Evolutionary conservation across 2,113 vertebrate genomes (phyloP), one percentile per base, ranked within the genome.

Genomic region (Corapipo altera): DNA sequence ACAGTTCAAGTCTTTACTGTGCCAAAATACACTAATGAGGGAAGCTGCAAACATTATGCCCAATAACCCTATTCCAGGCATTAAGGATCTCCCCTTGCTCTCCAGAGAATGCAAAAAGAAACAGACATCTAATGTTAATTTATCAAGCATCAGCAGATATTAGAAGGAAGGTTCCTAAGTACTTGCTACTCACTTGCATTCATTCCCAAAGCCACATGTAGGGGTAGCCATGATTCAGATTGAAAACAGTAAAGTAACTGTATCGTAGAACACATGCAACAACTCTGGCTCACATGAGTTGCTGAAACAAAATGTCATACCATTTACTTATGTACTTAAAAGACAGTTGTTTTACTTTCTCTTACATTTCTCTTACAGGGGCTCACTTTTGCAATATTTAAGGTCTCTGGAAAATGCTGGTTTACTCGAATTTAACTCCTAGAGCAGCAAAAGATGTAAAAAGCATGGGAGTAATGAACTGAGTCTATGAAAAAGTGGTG

Each of bases 111-210:
- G 11, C 9, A 69, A n/a, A 85, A 59, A 79, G 21, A 54, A 83
- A 18, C 1, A 65, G 30, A 13, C 4, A 70, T 32, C 12, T 54
- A 55, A 49, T 15, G 3, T 4, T 71, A 22, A 4, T 67, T 70
- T 66, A 58, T 74, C 16, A 72, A 55, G 7, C 21, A 13, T 22
- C 8, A 14, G 9, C 39, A 67, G 57, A 21, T 71, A 41, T 17
- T 15, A 37, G 11, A 79, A 88, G 4, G n/a, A 30, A 73, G 10
- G 12, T 8, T 70, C 11, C 24, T 62, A 41, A 70, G 64, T 7
- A 22, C 1, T 0, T 30, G n/a, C 7, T 72, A 12, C 13, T 64
- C 26, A n/a, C 5, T 55, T 3, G 0, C 7, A 21, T 49, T 76
- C 6, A 7, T 48, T 89, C 11, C 18, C 15, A 67, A 79, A 71